These are phyloP conservation scores for Mesopsocus fuscifrons DNA, from an alignment of 2,888 invertebrate genomes.

Conservation along the genomic window DNA sequence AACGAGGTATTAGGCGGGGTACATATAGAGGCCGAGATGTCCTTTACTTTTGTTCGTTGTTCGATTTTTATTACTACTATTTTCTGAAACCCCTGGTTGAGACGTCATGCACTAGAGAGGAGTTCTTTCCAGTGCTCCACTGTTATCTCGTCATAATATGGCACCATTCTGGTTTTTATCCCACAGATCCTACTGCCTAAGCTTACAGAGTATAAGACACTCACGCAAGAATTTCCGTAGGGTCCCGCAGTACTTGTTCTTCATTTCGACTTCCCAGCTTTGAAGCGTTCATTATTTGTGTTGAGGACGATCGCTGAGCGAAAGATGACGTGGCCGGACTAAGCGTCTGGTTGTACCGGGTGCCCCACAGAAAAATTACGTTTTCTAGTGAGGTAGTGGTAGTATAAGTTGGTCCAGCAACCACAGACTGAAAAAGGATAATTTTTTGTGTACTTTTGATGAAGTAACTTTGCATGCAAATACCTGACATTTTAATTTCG, in stretches of 20 bases:
- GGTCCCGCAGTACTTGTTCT: slow-evolving; percentile 25
- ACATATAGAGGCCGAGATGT: no score
- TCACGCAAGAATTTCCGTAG: slow-evolving; percentile 33
- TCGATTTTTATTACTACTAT: no score
- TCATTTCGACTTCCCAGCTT: slow-evolving; percentile 11
- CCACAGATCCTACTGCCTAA: slow-evolving; percentile 5
- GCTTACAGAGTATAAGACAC: slow-evolving; percentile 16
- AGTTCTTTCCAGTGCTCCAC: no score
- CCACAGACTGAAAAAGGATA: slow-evolving; percentile 27
- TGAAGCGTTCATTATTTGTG: slow-evolving; percentile 13
- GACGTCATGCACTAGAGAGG: no score
- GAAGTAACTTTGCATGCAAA: slow-evolving; percentile 12
- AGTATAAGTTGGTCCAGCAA: slow-evolving; percentile 37
- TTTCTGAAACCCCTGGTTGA: no score
- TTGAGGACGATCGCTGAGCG: no score
- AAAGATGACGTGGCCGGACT: no score
- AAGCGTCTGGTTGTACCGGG: slow-evolving; percentile 19
- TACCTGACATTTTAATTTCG: no score
- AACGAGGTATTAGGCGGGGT: no score
- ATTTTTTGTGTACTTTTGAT: slow-evolving; percentile 11
- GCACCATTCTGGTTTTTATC: no score
- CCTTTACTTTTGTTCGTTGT: no score
- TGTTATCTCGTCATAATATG: no score
- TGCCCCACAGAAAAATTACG: slow-evolving; percentile 50
- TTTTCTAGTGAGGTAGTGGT: slow-evolving; percentile 43